A percentile compares a stretch with the other conserved stretches of the same genome.
These are phyloP conservation scores for Papilio helenus DNA, from an alignment of 1,140 invertebrate genomes.

Conservation along the genomic window DNA sequence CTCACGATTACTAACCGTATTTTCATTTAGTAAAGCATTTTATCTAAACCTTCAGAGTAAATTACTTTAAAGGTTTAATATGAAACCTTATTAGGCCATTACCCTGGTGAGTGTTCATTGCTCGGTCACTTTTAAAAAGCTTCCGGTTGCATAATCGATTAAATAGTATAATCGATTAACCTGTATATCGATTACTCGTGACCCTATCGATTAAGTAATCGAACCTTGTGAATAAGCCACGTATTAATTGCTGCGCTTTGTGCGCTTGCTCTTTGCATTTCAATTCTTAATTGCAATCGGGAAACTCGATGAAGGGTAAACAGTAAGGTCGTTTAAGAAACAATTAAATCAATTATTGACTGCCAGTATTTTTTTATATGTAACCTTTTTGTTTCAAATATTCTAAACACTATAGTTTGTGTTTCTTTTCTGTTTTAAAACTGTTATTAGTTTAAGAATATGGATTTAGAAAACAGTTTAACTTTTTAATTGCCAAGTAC, in stretches of 20 bases:
- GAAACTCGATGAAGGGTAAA: constrained; percentile 29
- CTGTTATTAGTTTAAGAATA: neutral
- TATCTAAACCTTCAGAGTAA: constrained; percentile 15
- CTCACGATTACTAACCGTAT: neutral
- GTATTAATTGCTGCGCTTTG: constrained; percentile 11
- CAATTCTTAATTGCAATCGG: constrained; percentile 14
- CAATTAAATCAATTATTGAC: constrained; percentile 30
- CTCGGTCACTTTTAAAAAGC: constrained; percentile 15
- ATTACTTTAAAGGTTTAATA: neutral
- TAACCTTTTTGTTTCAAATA: too few relatives aligned
- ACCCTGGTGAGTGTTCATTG: neutral
- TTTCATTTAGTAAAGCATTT: neutral
- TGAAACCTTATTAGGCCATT: constrained; percentile 5
- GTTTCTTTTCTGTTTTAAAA: neutral
- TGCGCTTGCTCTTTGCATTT: constrained; percentile 5
- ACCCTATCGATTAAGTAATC: constrained; percentile 8
- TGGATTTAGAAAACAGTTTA: neutral
- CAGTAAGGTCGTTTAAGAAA: neutral
- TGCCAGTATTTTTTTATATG: neutral
- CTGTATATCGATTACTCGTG: constrained; percentile 1
- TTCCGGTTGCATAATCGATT: constrained; percentile 21
- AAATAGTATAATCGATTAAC: constrained; percentile 19
- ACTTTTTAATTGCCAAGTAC: neutral
- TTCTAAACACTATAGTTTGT: too few relatives aligned
- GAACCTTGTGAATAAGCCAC: constrained; percentile 7